phyloP scores from a whole-genome alignment of 2,113 vertebrate species.

The Ochotona princeps region DNA sequence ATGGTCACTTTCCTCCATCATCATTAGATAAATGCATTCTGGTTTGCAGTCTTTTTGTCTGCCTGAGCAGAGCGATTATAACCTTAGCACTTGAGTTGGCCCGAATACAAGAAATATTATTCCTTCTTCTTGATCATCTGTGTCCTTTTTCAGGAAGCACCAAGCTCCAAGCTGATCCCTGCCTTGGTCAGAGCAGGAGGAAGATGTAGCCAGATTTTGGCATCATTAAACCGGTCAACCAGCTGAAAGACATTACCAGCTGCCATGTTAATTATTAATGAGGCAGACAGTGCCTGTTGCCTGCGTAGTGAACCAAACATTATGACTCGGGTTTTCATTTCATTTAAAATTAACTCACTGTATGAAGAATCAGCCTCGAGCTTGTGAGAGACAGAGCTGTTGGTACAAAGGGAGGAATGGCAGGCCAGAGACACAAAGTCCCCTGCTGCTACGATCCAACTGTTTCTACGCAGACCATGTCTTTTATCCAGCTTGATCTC shows the following conservation, averaged over 20 bases:
- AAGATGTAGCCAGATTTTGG: slow-evolving; percentile 56
- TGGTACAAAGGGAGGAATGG: slow-evolving; percentile 63
- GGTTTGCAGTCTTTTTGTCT: not conserved
- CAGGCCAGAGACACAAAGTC: slow-evolving; percentile 70
- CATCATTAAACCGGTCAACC: slow-evolving; percentile 76
- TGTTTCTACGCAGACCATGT: slow-evolving; percentile 9
- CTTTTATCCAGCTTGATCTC: slow-evolving; percentile 36
- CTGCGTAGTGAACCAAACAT: slow-evolving; percentile 77
- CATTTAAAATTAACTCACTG: slow-evolving; percentile 81
- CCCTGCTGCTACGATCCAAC: slow-evolving; percentile 44
- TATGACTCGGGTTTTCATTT: slow-evolving; percentile 78
- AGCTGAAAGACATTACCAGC: slow-evolving; percentile 81
- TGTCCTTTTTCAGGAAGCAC: not conserved
- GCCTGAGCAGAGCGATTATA: not conserved
- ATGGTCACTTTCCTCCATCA: not conserved
- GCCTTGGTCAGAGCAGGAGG: slow-evolving; percentile 48
- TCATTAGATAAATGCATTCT: not conserved
- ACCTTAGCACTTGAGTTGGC: not conserved
- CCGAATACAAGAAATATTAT: not conserved
- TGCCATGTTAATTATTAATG: slow-evolving; percentile 82
- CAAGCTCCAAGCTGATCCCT: slow-evolving; percentile 2
- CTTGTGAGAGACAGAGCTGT: slow-evolving; percentile 65
- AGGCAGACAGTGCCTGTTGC: slow-evolving; percentile 78
- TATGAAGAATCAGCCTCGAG: slow-evolving; percentile 71
- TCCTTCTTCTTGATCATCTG: slow-evolving; percentile 21